Base-by-base conservation (phyloP, 2,888 invertebrate species). In the Drosophila demipolita region DNA sequence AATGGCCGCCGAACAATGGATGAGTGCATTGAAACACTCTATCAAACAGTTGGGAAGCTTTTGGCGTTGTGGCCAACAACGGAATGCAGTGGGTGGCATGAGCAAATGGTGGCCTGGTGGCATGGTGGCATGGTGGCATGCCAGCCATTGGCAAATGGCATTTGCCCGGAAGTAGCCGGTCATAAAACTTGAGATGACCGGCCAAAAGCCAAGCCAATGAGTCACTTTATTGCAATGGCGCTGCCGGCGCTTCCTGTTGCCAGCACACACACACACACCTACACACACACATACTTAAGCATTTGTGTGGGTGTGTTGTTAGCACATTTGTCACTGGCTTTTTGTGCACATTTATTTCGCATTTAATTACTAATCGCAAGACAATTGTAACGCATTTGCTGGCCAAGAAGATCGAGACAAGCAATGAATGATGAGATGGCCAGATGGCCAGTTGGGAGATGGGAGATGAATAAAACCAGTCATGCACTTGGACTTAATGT, bases 341-440 rank as follows among this genome's bases (percentile, higher is more conserved):
- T n/a, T n/a, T 29, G 23, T 62, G 85, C 80, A 86, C 89, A 78
- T 90, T 90, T 90, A 90, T 90, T 80, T 78, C 66, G 60, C 76
- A 68, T 89, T 90, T 90, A 89, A 90, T 90, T 90, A 76, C 90
- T 91, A 89, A 90, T 91, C 91, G 76, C 90, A 80, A 86, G 79
- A 69, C 82, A 74, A 77, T 52, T 48, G 64, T 38, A 32, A 45
- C 48, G 42, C 60, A n/a, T 33, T 38, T 36, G 50, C 33, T 61
- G 55, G 40, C 20, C 17, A 40, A 26, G 45, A 50, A 54, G 11
- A 59, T 36, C 23, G 17, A n/a, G 20, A 7, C 20, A 42, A 45
- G 11, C 33, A 15, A 12, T 7, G 12, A 55, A 8, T 15, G 5
- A 29, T 48, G 32, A 17, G 45, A 12, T n/a, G 26, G 11, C 29